These are phyloP conservation scores for Mormoops blainvillei DNA, from an alignment of 2,113 vertebrate genomes.

Conservation along the genomic window DNA sequence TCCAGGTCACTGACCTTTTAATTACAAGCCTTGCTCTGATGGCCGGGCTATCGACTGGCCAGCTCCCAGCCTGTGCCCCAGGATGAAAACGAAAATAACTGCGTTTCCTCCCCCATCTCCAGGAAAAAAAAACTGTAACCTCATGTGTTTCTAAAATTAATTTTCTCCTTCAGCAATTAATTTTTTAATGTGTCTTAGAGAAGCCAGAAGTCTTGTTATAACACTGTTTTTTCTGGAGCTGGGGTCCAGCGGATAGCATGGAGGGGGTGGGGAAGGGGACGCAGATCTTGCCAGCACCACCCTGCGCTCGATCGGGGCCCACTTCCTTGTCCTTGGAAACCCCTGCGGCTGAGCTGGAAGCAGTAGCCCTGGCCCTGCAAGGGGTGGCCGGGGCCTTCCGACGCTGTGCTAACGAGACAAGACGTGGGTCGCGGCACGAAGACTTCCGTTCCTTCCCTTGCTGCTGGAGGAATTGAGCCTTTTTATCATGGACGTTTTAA, in stretches of 20 bases:
- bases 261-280: background rate
- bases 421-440: background rate
- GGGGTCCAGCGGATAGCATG: slow-evolving; percentile 40
- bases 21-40: slow-evolving; percentile 90
- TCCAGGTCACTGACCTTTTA: slow-evolving; percentile 92
- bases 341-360: slow-evolving; percentile 7
- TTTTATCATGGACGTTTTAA: background rate
- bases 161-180: slow-evolving; percentile 85
- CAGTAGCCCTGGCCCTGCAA: background rate
- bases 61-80: slow-evolving; percentile 82
- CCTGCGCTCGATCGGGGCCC: background rate
- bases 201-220: slow-evolving; percentile 72
- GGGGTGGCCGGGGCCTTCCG: background rate
- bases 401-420: slow-evolving; percentile 26
- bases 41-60: slow-evolving; percentile 88
- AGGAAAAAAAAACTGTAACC: slow-evolving; percentile 81
- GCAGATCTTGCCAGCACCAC: background rate
- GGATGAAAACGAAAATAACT: slow-evolving; percentile 80
- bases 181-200: slow-evolving; percentile 80
- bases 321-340: background rate
- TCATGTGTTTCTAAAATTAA: slow-evolving; percentile 86
- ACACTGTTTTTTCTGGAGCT: slow-evolving; percentile 59
- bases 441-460: background rate
- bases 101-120: slow-evolving; percentile 77
- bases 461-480: background rate